Evolutionary conservation across 2,113 vertebrate genomes (phyloP).

Genomic region (Pluvialis apricaria): DNA sequence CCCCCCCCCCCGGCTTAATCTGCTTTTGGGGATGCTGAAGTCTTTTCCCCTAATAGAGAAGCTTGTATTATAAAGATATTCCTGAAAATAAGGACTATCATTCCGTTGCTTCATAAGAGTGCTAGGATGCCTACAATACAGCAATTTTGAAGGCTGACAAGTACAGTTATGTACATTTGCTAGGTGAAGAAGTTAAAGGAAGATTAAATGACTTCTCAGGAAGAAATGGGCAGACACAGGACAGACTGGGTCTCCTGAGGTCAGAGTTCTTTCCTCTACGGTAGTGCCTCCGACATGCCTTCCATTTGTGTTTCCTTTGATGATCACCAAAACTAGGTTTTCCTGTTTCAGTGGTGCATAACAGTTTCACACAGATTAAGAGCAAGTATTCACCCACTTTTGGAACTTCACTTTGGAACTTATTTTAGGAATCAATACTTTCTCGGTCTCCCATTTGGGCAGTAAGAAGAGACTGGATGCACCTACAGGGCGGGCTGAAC

Average conservation of each 20-base stretch:
- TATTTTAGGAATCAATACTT: neutral
- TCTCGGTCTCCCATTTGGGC: neutral
- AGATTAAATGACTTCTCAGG: neutral
- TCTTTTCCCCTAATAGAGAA: neutral
- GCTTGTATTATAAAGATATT: neutral
- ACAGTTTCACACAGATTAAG: neutral
- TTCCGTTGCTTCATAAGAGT: neutral
- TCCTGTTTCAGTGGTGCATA: neutral
- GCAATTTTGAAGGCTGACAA: neutral
- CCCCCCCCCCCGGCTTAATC: accelerated
- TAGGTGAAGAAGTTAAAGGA: neutral
- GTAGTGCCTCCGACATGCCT: neutral
- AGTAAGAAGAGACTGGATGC: neutral
- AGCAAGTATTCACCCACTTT: neutral
- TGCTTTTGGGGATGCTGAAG: neutral
- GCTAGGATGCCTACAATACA: neutral
- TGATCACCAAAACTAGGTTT: neutral
- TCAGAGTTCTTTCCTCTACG: neutral
- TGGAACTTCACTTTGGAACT: neutral
- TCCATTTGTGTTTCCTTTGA: neutral
- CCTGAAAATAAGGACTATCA: neutral
- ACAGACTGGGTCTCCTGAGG: neutral
- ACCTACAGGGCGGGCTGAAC: neutral
- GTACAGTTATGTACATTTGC: neutral
- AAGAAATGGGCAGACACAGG: neutral